Conservation (phyloP, 2,888 invertebrate species). For the Mellilla xanthometata region DNA sequence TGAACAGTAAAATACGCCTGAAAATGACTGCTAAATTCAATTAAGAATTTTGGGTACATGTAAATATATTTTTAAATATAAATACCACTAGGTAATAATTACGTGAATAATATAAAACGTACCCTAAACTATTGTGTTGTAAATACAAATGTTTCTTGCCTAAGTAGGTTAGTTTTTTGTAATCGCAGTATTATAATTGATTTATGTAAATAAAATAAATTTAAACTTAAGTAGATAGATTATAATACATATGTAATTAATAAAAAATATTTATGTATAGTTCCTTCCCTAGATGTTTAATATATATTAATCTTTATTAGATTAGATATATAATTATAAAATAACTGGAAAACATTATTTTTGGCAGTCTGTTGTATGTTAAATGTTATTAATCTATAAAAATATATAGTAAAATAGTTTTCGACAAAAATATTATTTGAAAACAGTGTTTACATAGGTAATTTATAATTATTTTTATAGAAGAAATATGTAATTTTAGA, state of each 20-base stretch:
- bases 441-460: too few relatives aligned
- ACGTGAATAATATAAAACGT: not conserved
- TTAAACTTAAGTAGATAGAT: slow-evolving; percentile 27
- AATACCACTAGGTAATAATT: not conserved
- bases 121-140: slow-evolving; percentile 10
- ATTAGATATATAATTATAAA: too few relatives aligned
- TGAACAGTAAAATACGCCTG: slow-evolving; percentile 59
- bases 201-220: slow-evolving; percentile 18
- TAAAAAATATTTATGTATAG: slow-evolving; percentile 1
- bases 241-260: not conserved
- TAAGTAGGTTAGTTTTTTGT: slow-evolving; percentile 13
- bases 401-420: too few relatives aligned
- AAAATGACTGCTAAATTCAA: slow-evolving; percentile 31
- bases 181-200: slow-evolving; percentile 25
- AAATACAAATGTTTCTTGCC: slow-evolving; percentile 30
- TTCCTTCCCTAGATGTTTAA: slow-evolving; percentile 8
- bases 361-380: too few relatives aligned
- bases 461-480: too few relatives aligned
- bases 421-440: too few relatives aligned
- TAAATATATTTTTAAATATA: not conserved
- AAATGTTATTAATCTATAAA: too few relatives aligned
- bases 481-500: too few relatives aligned
- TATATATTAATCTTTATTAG: too few relatives aligned
- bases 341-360: too few relatives aligned
- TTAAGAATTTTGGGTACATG: too few relatives aligned